Percentiles rank a stretch among this genome's conserved stretches.
phyloP scores from a whole-genome alignment of 2,797 vertebrate genomes.

The Melanotaenia maccullochi region DNA sequence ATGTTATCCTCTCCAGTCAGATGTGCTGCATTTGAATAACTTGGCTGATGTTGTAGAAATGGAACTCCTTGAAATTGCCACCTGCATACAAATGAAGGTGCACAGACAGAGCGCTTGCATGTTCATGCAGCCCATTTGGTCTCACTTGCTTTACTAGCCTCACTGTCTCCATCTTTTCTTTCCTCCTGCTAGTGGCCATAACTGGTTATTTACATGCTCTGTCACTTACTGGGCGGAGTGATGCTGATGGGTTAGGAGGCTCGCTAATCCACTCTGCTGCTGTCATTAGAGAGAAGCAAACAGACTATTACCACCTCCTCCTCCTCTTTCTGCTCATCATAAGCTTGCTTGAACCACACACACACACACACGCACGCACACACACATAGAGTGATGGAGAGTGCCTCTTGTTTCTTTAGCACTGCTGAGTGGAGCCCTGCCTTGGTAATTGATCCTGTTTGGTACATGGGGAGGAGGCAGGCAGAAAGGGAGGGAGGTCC shows the following conservation, averaged over 20 bases:
- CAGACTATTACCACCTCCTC: slow-evolving; percentile 80
- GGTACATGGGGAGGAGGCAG: slow-evolving; percentile 64
- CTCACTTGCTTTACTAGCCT: slow-evolving; percentile 18
- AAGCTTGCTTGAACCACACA: slow-evolving; percentile 57
- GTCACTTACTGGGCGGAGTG: slow-evolving; percentile 75
- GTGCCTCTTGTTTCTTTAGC: slow-evolving; percentile 77
- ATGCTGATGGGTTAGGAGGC: slow-evolving; percentile 77
- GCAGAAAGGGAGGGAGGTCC: slow-evolving; percentile 64
- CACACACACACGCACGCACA: slow-evolving; percentile 22
- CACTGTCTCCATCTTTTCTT: slow-evolving; percentile 35
- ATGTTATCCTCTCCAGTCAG: slow-evolving; percentile 83
- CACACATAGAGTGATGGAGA: slow-evolving; percentile 64
- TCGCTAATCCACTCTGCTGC: slow-evolving; percentile 79
- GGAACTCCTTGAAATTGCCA: slow-evolving; percentile 68
- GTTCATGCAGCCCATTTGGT: slow-evolving; percentile 1
- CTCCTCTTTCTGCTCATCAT: slow-evolving; percentile 74
- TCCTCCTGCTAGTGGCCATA: slow-evolving; percentile 61
- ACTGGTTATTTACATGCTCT: slow-evolving; percentile 78
- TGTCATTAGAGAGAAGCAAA: slow-evolving; percentile 81
- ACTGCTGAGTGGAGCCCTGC: slow-evolving; percentile 74
- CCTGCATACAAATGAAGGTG: slow-evolving; percentile 74
- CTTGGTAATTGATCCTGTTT: slow-evolving; percentile 86
- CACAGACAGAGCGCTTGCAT: background rate
- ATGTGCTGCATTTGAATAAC: slow-evolving; percentile 81
- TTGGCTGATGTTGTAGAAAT: slow-evolving; percentile 81